phyloP scores from a whole-genome alignment of 2,888 invertebrate species.

The Sarcophaga rosellei region DNA sequence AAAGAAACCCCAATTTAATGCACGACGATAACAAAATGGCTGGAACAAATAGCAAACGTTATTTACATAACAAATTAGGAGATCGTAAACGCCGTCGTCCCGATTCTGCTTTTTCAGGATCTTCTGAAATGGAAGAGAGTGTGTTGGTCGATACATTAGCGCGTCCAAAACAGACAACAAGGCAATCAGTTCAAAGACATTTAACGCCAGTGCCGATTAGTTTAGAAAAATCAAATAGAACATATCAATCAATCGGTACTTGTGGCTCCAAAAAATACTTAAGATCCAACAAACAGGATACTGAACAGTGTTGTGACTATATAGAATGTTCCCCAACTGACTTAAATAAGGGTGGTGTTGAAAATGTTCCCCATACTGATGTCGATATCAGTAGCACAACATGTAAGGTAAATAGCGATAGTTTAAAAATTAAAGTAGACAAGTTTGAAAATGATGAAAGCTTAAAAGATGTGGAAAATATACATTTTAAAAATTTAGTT shows the following conservation, averaged over 20 bases:
- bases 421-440: not conserved
- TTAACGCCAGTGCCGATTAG: conserved; percentile 20
- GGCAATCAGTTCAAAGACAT: conserved; percentile 47
- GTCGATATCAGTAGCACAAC: not conserved
- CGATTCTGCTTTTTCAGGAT: conserved; percentile 16
- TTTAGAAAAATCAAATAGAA: conserved; percentile 37
- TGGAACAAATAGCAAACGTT: conserved; percentile 51
- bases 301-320: conserved; percentile 15
- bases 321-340: conserved; percentile 8
- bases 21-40: conserved; percentile 41
- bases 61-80: conserved; percentile 54
- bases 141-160: not conserved
- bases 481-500: not conserved
- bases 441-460: conserved; percentile 8
- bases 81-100: conserved; percentile 44
- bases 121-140: conserved; percentile 19
- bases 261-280: conserved; percentile 35
- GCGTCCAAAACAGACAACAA: conserved; percentile 42
- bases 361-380: not conserved
- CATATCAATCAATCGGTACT: conserved; percentile 17
- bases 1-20: conserved; percentile 18
- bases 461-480: not conserved
- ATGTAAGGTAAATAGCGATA: conserved; percentile 25
- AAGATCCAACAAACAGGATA: conserved; percentile 37
- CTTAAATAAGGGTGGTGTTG: conserved; percentile 18